A percentile compares a stretch with the other conserved stretches of the same genome.
These are phyloP conservation scores for Pseudolaguvia tuberculata DNA, from an alignment of 2,113 vertebrate genomes.

Conservation along the genomic window DNA sequence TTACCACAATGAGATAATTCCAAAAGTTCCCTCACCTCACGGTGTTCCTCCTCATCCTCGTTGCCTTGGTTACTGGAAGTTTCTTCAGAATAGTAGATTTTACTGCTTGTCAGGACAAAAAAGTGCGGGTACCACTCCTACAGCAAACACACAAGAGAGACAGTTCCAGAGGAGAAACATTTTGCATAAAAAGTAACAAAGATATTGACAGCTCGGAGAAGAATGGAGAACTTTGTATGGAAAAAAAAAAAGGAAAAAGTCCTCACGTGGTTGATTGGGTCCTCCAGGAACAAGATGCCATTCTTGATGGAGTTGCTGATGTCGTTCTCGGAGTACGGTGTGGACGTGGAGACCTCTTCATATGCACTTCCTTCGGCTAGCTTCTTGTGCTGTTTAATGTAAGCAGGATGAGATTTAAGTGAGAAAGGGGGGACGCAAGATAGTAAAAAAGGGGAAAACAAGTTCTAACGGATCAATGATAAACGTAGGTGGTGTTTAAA, in stretches of 20 bases:
- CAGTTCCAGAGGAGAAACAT: neutral
- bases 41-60: conserved; percentile 93
- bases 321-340: conserved; percentile 93
- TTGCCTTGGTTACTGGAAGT: conserved; percentile 87
- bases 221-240: neutral
- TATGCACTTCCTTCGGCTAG: conserved; percentile 95
- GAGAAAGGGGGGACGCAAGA: neutral
- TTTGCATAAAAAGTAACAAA: neutral
- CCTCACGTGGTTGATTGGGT: conserved; percentile 90
- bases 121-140: conserved; percentile 98
- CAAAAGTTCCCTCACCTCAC: conserved; percentile 74
- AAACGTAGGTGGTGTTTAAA: too few species aligned
- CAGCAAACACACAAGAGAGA: neutral
- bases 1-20: neutral
- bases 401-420: neutral
- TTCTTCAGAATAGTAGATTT: conserved; percentile 97
- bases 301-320: conserved; percentile 99
- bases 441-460: too few species aligned
- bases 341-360: conserved; percentile 85
- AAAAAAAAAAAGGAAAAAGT: neutral
- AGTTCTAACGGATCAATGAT: too few species aligned
- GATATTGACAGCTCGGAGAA: neutral
- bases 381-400: conserved; percentile 87
- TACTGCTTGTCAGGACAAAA: conserved; percentile 95
- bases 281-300: conserved; percentile 91